phyloP scores from a whole-genome alignment of 2,888 invertebrate species.

The Molorchus minor region DNA sequence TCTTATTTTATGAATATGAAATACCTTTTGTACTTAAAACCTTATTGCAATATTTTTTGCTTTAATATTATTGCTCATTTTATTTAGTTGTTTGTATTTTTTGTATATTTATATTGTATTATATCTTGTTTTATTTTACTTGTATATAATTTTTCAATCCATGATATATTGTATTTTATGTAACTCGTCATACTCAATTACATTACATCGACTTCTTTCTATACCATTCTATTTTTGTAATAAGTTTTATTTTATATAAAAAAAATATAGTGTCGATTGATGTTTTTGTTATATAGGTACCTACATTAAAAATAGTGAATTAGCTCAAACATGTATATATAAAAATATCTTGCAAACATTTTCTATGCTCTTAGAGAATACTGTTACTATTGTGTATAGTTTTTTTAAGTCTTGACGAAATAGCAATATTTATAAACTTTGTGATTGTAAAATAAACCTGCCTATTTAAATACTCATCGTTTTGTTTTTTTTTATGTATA shows the following conservation, averaged over 20 bases:
- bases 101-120: constrained; percentile 51
- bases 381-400: constrained; percentile 61
- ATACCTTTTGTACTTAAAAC: constrained; percentile 50
- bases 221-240: constrained; percentile 38
- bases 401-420: constrained; percentile 63
- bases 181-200: constrained; percentile 17
- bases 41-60: constrained; percentile 39
- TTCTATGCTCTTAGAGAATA: constrained; percentile 61
- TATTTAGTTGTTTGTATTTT: constrained; percentile 47
- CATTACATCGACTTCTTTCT: constrained; percentile 34
- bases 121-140: constrained; percentile 30
- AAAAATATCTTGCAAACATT: constrained; percentile 59
- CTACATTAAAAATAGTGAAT: constrained; percentile 44
- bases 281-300: constrained; percentile 40
- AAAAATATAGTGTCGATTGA: constrained; percentile 32
- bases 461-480: constrained; percentile 45
- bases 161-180: constrained; percentile 29
- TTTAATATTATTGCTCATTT: constrained; percentile 49
- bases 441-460: constrained; percentile 62
- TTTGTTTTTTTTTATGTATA: constrained; percentile 21
- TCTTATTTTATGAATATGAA: no score
- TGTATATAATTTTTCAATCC: constrained; percentile 36
- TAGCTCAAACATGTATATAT: constrained; percentile 62
- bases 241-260: constrained; percentile 35
- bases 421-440: constrained; percentile 64